Percentiles rank a stretch among this genome's conserved stretches.
Conservation (phyloP, 1,140 invertebrate genomes). For the Halyomorpha halys region DNA sequence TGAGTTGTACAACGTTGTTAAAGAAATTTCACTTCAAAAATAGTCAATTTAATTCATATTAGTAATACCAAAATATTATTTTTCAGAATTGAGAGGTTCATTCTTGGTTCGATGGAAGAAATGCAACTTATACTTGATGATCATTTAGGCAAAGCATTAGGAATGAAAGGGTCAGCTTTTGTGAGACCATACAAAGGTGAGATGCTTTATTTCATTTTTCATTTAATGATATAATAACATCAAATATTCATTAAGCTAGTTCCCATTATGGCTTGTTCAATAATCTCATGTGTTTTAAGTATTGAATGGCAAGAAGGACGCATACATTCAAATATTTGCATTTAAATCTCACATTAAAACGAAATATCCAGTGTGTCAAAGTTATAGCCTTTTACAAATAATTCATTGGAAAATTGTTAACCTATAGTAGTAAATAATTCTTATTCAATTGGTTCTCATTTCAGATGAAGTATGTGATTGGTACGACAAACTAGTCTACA, state of each 20-base stretch:
- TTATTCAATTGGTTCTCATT: slow-evolving; percentile 4
- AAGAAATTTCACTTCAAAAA: too few relatives aligned
- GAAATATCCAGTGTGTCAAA: neutral
- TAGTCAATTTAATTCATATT: too few relatives aligned
- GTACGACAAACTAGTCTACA: slow-evolving; percentile 66
- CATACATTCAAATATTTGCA: too few relatives aligned
- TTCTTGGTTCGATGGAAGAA: slow-evolving; percentile 67
- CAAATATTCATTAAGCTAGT: too few relatives aligned
- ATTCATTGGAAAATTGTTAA: neutral
- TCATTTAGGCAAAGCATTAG: slow-evolving; percentile 77
- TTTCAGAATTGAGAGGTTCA: neutral
- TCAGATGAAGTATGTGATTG: slow-evolving; percentile 60
- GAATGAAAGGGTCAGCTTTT: slow-evolving; percentile 83
- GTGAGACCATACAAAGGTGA: slow-evolving; percentile 72
- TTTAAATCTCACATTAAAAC: too few relatives aligned
- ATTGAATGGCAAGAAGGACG: too few relatives aligned
- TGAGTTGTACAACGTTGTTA: too few relatives aligned
- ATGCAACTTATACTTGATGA: slow-evolving; percentile 78
- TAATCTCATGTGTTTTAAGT: too few relatives aligned
- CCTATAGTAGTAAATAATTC: neutral
- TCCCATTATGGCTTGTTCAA: too few relatives aligned
- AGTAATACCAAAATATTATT: too few relatives aligned
- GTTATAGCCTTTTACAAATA: neutral
- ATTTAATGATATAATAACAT: too few relatives aligned
- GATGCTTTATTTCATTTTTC: too few relatives aligned